Conservation (phyloP, 2,113 vertebrate species). For the Ptilonorhynchus violaceus region DNA sequence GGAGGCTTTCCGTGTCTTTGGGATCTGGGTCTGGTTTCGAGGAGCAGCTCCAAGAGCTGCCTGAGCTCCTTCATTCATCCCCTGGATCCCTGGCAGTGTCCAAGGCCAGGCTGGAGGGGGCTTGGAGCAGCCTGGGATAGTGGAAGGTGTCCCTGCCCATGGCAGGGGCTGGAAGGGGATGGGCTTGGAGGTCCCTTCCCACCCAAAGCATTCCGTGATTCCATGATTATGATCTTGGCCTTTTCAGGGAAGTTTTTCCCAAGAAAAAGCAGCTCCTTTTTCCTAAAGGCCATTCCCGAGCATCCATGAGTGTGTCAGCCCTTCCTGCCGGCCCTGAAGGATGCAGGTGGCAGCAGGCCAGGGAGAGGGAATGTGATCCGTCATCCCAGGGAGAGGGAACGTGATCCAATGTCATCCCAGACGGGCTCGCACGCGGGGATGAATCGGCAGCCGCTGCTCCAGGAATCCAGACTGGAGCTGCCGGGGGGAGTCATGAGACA, state of each 20-base stretch:
- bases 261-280: rapidly evolving
- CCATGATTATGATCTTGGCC: neutral
- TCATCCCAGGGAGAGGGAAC: neutral
- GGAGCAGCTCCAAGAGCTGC: neutral
- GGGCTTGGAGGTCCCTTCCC: rapidly evolving
- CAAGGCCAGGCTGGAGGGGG: neutral
- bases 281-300: neutral
- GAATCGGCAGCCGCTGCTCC: neutral
- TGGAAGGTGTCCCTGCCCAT: neutral
- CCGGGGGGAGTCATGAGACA: neutral
- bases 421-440: neutral
- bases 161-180: neutral
- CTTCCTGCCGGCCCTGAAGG: neutral
- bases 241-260: neutral
- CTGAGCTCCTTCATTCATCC: neutral
- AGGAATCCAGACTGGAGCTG: neutral
- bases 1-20: rapidly evolving
- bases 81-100: neutral
- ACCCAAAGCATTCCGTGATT: neutral
- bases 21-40: neutral
- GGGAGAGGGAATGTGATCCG: neutral
- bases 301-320: neutral
- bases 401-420: neutral
- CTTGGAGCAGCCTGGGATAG: neutral
- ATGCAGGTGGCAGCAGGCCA: neutral